Conservation (phyloP, 1,140 invertebrate species). For the Rhyzopertha dominica region DNA sequence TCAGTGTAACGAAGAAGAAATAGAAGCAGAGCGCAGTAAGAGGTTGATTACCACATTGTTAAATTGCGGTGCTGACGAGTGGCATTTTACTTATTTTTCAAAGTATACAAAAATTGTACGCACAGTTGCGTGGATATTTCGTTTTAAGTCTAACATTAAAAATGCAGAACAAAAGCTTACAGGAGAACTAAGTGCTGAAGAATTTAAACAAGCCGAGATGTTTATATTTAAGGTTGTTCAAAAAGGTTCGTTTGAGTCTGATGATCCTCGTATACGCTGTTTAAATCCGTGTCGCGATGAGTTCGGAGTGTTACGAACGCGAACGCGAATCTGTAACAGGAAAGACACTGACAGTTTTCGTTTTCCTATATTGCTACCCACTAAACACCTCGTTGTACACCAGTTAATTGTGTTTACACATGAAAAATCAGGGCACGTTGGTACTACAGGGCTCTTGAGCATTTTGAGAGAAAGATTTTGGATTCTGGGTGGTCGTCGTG, state of each 20-base stretch:
- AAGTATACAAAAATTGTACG: no score
- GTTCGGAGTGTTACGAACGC: constrained; percentile 6
- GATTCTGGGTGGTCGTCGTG: constrained; percentile 16
- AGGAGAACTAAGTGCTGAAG: no score
- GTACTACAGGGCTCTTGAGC: constrained; percentile 7
- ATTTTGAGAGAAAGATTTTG: no score
- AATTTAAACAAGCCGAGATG: no score
- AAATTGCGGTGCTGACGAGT: no score
- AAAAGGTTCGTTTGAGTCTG: background rate
- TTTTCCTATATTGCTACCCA: constrained; percentile 12
- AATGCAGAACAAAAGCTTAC: no score
- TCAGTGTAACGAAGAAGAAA: no score
- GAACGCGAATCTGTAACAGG: constrained; percentile 1
- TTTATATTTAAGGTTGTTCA: background rate
- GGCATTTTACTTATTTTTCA: no score
- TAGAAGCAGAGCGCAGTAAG: no score
- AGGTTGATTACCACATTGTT: no score
- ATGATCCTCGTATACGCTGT: background rate
- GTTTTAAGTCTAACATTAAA: no score
- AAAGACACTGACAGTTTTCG: constrained; percentile 9
- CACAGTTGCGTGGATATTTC: no score
- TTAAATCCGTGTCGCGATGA: constrained; percentile 4
- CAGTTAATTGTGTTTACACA: constrained; percentile 5
- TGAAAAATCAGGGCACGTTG: constrained; percentile 7
- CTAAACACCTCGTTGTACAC: constrained; percentile 9